Base-by-base conservation (phyloP, 2,888 invertebrate species). In the Pyrrhosoma nymphula region DNA sequence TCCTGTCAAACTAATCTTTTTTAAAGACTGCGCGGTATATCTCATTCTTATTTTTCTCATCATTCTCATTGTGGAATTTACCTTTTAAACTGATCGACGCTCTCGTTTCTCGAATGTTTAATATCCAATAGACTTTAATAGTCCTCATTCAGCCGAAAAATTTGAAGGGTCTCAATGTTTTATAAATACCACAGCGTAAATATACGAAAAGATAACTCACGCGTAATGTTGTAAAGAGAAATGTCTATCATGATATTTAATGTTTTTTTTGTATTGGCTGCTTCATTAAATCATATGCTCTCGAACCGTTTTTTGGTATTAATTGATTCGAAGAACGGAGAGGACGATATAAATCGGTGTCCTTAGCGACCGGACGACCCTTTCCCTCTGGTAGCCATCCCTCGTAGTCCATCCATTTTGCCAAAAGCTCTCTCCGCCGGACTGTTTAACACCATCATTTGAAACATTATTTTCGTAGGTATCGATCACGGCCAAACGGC, bases 381-480 rank as follows among this genome's bases (percentile, higher is more conserved):
- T 82, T 35, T 82, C 82, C 82, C 82, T 30, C 35, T 35, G 82
- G 82, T 35, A 82, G 35, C 82, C 82, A 3, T 35, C 82, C 82
- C 82, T 82, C 35, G 69, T 93, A n/a, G 93, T 93, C 47, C 93
- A 69, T 69, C 47, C 47, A 75, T 69, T 93, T 93, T 69, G 47
- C 91, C 35, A 91, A 47, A 30, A 91, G 60, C 47, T 93, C 69
- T n/a, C 63, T 26, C 82, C 82, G 35, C 82, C 26, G 47, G 93
- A n/a, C 93, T 93, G 93, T 47, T 93, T 93, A 93, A 93, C 93
- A 47, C 93, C 93, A 47, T 93, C 93, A 93, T 93, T 93, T 69
- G 69, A 93, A 93, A 93, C 93, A 93, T 93, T 93, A 93, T 93
- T 93, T 93, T 69, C 69, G 82, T 82, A 75, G 93, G 93, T 93